These are phyloP conservation scores for Drosophila grimshawi DNA, from an alignment of 1,140 invertebrate genomes.

Conservation along the genomic window DNA sequence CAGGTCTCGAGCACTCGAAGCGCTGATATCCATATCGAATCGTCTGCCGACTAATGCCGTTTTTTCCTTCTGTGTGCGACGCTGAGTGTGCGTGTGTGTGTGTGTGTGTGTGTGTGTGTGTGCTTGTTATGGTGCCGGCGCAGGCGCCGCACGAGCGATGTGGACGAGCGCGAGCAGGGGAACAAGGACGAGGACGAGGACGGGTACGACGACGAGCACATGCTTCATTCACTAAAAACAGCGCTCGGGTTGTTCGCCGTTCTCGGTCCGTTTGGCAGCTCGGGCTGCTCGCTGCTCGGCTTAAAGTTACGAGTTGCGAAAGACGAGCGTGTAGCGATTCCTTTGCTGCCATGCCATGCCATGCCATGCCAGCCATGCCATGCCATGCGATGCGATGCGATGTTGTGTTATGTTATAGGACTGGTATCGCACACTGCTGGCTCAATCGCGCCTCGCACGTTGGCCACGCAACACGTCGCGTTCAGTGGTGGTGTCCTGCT, in stretches of 20 bases:
- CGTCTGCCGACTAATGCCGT: conserved; percentile 5
- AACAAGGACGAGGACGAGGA: not conserved
- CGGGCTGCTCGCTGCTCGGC: too few relatives aligned
- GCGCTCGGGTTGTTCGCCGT: not conserved
- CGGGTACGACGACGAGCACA: conserved; percentile 1
- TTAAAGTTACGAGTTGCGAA: too few relatives aligned
- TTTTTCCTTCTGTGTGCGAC: too few relatives aligned
- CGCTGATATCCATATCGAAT: conserved; percentile 22
- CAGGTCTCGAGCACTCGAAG: not conserved
- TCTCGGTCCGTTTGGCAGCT: not conserved
- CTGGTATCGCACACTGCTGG: conserved; percentile 35
- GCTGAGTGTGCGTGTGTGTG: too few relatives aligned
- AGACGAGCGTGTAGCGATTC: too few relatives aligned
- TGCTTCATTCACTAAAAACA: conserved; percentile 60
- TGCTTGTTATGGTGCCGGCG: conserved; percentile 20
- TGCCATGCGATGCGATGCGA: not conserved
- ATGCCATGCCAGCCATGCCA: not conserved
- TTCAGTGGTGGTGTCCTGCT: not conserved
- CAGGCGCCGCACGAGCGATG: conserved; percentile 17
- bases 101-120: too few relatives aligned
- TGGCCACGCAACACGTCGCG: conserved; percentile 62
- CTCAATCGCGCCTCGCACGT: conserved; percentile 71
- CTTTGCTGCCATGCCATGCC: too few relatives aligned
- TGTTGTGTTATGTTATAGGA: conserved; percentile 16
- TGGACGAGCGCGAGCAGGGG: too few relatives aligned